phyloP scores from a whole-genome alignment of 2,113 vertebrate genomes.

The Trichomycterus rosablanca region DNA sequence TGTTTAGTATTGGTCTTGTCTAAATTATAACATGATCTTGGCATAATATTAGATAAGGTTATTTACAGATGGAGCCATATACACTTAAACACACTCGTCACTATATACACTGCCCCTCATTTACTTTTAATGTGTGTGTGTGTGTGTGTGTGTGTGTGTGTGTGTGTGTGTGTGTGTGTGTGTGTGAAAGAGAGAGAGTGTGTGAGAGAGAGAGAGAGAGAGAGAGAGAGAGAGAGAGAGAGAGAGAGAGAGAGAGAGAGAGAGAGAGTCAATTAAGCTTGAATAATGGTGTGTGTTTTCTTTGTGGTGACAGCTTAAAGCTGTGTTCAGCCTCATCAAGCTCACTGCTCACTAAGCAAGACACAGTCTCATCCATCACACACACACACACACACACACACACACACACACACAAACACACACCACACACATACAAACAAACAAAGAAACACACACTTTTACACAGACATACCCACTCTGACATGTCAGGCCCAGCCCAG shows the following conservation, averaged over 20 bases:
- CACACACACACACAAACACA: conserved; percentile 13
- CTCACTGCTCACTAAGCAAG: conserved; percentile 38
- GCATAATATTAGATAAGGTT: too few species aligned
- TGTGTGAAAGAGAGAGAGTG: too few species aligned
- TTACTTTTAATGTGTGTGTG: conserved; percentile 19
- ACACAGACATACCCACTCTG: neutral
- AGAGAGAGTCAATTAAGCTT: conserved; percentile 39
- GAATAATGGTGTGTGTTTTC: conserved; percentile 47
- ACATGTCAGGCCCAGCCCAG: conserved; percentile 23
- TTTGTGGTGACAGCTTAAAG: conserved; percentile 42
- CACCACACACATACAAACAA: conserved; percentile 13
- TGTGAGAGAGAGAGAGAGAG: neutral
- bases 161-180: conserved; percentile 12
- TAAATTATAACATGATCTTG: too few species aligned
- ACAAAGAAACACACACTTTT: too few species aligned
- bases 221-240: conserved; percentile 7
- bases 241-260: conserved; percentile 2
- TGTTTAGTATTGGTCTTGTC: too few species aligned
- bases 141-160: conserved; percentile 16
- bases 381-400: conserved; percentile 27
- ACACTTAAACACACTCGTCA: conserved; percentile 14
- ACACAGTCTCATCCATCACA: conserved; percentile 48
- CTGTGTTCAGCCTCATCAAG: conserved; percentile 33
- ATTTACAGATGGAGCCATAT: conserved; percentile 12
- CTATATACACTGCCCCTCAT: neutral